These are phyloP conservation scores for Formicarius rufipectus DNA, from an alignment of 2,113 vertebrate genomes.

Conservation along the genomic window DNA sequence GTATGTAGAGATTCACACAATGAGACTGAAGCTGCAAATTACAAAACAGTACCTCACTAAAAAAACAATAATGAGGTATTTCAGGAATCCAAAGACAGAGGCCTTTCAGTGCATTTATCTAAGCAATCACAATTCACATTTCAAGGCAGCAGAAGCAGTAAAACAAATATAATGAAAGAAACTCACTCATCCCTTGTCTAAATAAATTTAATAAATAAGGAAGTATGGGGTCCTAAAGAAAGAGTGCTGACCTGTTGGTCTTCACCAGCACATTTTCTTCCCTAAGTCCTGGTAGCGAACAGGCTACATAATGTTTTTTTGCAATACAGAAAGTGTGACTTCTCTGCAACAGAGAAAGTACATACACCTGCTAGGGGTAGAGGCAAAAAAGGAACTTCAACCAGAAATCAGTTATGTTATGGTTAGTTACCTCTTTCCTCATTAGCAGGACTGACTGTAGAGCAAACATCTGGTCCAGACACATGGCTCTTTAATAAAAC, in stretches of 20 bases:
- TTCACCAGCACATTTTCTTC: background rate
- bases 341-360: background rate
- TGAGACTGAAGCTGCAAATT: background rate
- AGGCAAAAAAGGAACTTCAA: background rate
- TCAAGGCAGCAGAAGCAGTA: background rate
- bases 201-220: background rate
- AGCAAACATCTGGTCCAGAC: slow-evolving; percentile 43
- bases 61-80: slow-evolving; percentile 7
- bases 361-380: background rate
- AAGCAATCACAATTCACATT: background rate
- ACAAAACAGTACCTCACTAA: background rate
- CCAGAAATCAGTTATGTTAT: slow-evolving; percentile 40
- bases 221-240: background rate
- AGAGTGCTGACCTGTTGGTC: background rate
- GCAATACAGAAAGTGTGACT: background rate
- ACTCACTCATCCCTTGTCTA: background rate
- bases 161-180: background rate
- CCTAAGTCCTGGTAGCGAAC: background rate
- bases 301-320: background rate
- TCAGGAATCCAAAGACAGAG: background rate
- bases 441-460: slow-evolving; percentile 9
- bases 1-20: background rate
- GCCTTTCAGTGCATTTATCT: background rate
- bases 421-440: slow-evolving; percentile 35
- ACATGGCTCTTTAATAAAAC: slow-evolving; percentile 43